Evolutionary conservation across 2,113 vertebrate species (phyloP), one percentile per base, ranked within the genome.

Genomic region (Ondatra zibethicus): DNA sequence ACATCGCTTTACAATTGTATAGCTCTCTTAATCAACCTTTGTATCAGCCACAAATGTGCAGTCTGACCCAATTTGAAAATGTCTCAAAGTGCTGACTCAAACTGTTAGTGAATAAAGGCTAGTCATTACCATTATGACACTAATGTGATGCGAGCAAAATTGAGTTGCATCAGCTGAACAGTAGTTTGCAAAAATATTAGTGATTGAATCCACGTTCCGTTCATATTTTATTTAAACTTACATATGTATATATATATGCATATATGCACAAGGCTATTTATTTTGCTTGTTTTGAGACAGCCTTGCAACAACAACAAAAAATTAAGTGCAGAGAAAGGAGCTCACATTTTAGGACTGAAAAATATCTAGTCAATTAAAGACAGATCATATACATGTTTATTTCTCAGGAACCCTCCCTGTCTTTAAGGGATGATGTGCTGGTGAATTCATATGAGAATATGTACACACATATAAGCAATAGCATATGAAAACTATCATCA

Each of bases 11-110:
- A 98, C 98, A 99, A 98, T 95, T 88, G 97, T 94, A 96, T 96
- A 95, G 98, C 97, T 98, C 98, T 98, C 98, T 98, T 99, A 99
- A 99, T 99, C 99, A 99, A 99, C 98, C 98, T 98, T 98, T 98
- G 98, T 98, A 99, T 98, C 98, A 98, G 98, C 2, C 36, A 98
- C 98, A 98, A 98, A 98, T 99, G 98, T 98, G 98, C 98, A 97
- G 97, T 98, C 97, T 99, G 98, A 99, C 98, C 98, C 98, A 99
- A 99, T 99, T 98, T 98, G 98, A 99, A 98, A 98, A 98, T 97
- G 98, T 98, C 98, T 98, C 91, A 95, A 99, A 99, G 98, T 98
- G 98, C 98, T 99, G 99, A 99, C 98, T 99, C 98, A 98, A 98
- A 98, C 95, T 98, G 97, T 98, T 98, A 96, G 98, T 98, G 98